phyloP scores from a whole-genome alignment of 2,888 invertebrate species.

The Acrobasis consociella region DNA sequence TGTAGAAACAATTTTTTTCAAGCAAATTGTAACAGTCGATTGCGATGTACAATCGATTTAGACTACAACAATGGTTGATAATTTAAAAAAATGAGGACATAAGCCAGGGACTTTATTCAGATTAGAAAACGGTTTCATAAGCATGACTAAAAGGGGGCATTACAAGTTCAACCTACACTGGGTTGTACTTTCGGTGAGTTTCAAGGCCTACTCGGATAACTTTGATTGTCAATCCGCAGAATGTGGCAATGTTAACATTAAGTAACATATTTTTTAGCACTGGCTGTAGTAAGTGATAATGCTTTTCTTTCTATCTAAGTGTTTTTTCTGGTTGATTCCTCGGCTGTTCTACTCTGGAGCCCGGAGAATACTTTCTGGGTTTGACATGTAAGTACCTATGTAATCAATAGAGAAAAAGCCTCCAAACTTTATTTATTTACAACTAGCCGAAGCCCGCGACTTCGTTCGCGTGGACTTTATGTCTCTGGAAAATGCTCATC shows the following conservation, averaged over 20 bases:
- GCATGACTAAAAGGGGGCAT: slow-evolving; percentile 61
- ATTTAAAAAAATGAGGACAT: slow-evolving; percentile 23
- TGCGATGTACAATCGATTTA: slow-evolving; percentile 22
- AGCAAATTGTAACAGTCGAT: slow-evolving; percentile 15
- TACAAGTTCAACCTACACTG: slow-evolving; percentile 25
- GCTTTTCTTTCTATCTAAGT: too few relatives aligned
- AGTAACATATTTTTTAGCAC: slow-evolving; percentile 15
- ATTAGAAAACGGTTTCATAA: slow-evolving; percentile 44
- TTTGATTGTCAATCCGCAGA: slow-evolving; percentile 28
- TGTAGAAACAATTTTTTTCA: background rate
- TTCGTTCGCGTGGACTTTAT: too few relatives aligned
- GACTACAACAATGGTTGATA: slow-evolving; percentile 21
- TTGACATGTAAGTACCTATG: too few relatives aligned
- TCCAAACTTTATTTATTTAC: too few relatives aligned
- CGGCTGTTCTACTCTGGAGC: too few relatives aligned
- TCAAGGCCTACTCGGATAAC: too few relatives aligned
- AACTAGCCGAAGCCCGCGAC: too few relatives aligned
- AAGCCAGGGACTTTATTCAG: slow-evolving; percentile 31
- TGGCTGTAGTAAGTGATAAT: too few relatives aligned
- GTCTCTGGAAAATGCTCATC: too few relatives aligned
- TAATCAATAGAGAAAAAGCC: too few relatives aligned
- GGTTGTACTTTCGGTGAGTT: slow-evolving; percentile 21
- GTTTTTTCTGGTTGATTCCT: too few relatives aligned
- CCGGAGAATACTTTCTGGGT: too few relatives aligned
- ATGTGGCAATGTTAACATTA: slow-evolving; percentile 26